phyloP scores from a whole-genome alignment of 1,140 invertebrate species.

The Aphelinus certus region DNA sequence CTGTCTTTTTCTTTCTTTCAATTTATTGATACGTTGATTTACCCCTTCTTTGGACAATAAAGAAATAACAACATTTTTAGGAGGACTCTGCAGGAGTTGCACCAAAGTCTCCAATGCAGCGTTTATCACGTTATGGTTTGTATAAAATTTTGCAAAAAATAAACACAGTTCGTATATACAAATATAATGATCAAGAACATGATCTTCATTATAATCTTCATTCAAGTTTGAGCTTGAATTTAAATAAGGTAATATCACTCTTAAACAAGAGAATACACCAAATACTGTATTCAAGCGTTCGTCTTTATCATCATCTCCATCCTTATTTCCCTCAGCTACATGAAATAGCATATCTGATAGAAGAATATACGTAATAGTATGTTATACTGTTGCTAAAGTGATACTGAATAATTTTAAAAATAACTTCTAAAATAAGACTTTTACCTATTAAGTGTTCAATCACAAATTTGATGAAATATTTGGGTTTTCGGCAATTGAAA shows the following conservation, averaged over 20 bases:
- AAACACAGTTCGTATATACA: constrained; percentile 87
- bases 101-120: constrained; percentile 83
- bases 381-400: no score
- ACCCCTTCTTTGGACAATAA: constrained; percentile 71
- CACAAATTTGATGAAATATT: constrained; percentile 71
- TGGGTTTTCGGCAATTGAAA: constrained; percentile 71
- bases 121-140: constrained; percentile 87
- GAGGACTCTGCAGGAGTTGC: constrained; percentile 75
- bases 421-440: no score
- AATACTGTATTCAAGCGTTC: constrained; percentile 66
- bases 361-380: constrained; percentile 44
- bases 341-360: constrained; percentile 66
- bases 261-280: constrained; percentile 74
- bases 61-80: constrained; percentile 69
- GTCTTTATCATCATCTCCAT: constrained; percentile 52
- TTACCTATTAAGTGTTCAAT: constrained; percentile 66
- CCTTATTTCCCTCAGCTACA: constrained; percentile 60
- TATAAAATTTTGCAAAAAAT: constrained; percentile 72
- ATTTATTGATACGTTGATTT: constrained; percentile 58
- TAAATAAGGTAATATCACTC: constrained; percentile 71
- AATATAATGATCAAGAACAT: constrained; percentile 60
- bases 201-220: constrained; percentile 43
- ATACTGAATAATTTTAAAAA: no score
- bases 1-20: constrained; percentile 47
- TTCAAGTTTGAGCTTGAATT: constrained; percentile 43